Conservation (phyloP, 1,140 invertebrate species). For the Diabrotica virgifera region DNA sequence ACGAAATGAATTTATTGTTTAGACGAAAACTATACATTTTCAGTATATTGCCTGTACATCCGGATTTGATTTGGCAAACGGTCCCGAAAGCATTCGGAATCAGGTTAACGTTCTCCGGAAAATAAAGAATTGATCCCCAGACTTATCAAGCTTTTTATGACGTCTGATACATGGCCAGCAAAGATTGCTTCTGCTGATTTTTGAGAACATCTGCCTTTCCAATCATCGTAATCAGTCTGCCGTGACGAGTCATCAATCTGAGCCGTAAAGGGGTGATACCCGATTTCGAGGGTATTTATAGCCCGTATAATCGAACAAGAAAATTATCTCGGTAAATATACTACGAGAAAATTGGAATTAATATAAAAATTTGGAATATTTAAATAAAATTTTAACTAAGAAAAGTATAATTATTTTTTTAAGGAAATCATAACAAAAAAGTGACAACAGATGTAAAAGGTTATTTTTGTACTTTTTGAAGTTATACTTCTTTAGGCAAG, state of each 20-base stretch:
- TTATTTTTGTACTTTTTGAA: too few relatives aligned
- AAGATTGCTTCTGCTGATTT: slow-evolving; percentile 2
- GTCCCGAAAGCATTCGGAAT: not conserved
- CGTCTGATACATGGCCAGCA: not conserved
- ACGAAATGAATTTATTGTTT: too few relatives aligned
- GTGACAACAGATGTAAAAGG: too few relatives aligned
- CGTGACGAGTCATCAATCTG: slow-evolving; percentile 1
- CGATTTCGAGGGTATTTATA: not conserved
- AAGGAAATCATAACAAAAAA: too few relatives aligned
- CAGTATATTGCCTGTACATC: too few relatives aligned
- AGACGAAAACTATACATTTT: too few relatives aligned
- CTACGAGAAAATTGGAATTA: too few relatives aligned
- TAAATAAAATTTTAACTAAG: too few relatives aligned
- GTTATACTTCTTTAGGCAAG: too few relatives aligned
- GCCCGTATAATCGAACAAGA: not conserved
- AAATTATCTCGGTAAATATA: not conserved
- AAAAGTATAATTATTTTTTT: too few relatives aligned
- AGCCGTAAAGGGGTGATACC: not conserved
- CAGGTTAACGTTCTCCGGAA: not conserved
- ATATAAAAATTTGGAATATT: too few relatives aligned
- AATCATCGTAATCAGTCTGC: slow-evolving; percentile 2
- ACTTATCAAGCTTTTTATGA: slow-evolving; percentile 1
- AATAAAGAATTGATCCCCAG: slow-evolving; percentile 2
- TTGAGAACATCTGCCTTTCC: not conserved
- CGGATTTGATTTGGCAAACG: not conserved